Base-by-base conservation (phyloP, 2,797 vertebrate species). In the Heteromormyrus szaboi region DNA sequence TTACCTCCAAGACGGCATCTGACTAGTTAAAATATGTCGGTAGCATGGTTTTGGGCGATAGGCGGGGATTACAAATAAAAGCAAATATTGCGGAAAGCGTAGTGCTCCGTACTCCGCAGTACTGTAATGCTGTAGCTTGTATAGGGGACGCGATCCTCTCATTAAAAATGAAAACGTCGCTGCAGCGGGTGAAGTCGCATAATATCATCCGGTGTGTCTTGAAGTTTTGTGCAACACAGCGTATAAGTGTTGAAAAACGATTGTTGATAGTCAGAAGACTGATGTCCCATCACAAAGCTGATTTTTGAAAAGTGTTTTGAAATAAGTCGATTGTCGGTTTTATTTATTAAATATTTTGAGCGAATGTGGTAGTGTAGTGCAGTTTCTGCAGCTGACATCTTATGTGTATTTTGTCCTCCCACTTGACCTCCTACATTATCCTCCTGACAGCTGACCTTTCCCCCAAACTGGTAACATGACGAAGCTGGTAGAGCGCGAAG, bases 391-490 rank as follows among this genome's bases (percentile, higher is more conserved):
- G 76, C 76, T 9, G 41, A 5, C 76, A n/a, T 33, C 62, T 33
- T 68, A 14, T 81, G 2, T 11, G 1, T 81, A 8, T 81, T 29
- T 50, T 65, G 53, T 51, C 8, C 54, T 37, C 44, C 91, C 22
- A 46, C 12, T 68, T 56, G 56, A 59, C 41, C 83, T 19, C 51
- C 85, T 50, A 12, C 48, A 68, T 50, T 87, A 84, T 90, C 90
- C 54, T 1, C 3, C 89, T 88, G 90, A 22, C 48, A 53, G 90
- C 48, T 93, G 95, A 96, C 95, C 96, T 96, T 97, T 96, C 92
- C 91, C 92, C 95, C 84, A 95, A 29, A 92, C 89, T 93, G 90
- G 90, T 90, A 91, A 85, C 37, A 85, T 59, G 76, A 88, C 79
- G 51, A 53, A 46, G 37, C 12, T 29, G 4, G 33, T 33, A 41